Conservation (phyloP, 2,888 invertebrate genomes). For the Drosophila yooni region DNA sequence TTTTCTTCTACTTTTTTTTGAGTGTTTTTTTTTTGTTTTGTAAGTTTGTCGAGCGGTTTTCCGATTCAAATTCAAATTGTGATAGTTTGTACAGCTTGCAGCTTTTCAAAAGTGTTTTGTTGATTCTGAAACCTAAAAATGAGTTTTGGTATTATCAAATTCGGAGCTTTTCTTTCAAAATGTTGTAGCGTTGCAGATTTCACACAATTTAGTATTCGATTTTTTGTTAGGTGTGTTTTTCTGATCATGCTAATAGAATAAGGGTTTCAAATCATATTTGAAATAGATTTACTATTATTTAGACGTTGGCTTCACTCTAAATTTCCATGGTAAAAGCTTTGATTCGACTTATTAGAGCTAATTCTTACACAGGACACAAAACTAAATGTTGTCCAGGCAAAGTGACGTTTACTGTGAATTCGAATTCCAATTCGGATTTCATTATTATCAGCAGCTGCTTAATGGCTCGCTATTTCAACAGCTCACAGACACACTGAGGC, state of each 20-base stretch:
- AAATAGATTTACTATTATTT: not conserved
- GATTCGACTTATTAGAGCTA: not conserved
- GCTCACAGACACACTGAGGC: slow-evolving; percentile 18
- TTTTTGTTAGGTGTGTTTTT: too few relatives aligned
- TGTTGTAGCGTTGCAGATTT: not conserved
- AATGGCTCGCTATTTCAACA: slow-evolving; percentile 41
- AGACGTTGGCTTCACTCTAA: fast-evolving
- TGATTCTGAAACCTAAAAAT: not conserved
- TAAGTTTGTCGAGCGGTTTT: not conserved
- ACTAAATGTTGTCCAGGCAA: not conserved
- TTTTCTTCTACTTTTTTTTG: not conserved
- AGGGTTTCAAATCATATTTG: not conserved
- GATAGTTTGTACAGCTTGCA: not conserved
- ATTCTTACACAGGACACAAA: not conserved
- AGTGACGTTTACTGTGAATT: not conserved
- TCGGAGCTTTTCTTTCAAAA: not conserved
- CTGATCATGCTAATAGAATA: too few relatives aligned
- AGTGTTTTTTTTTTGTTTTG: too few relatives aligned
- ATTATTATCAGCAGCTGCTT: slow-evolving; percentile 28
- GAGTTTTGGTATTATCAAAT: not conserved
- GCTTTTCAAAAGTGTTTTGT: not conserved
- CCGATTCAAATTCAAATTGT: not conserved
- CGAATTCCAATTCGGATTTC: not conserved
- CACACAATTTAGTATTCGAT: not conserved
- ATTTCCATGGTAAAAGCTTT: not conserved